phyloP scores from a whole-genome alignment of 1,140 invertebrate genomes.

The Hypothenemus hampei region DNA sequence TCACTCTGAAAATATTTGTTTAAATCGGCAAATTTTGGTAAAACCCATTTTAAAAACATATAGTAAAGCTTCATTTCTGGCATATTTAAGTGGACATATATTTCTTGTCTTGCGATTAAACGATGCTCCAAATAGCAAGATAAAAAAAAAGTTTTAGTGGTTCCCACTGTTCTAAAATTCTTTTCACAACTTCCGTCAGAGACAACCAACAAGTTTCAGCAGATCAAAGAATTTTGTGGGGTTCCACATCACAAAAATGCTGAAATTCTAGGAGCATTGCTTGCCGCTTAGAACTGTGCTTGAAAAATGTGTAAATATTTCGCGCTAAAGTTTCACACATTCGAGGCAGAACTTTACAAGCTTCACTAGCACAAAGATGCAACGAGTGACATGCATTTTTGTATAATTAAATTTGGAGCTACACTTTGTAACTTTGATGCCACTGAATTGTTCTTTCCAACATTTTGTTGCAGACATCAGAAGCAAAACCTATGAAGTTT shows the following conservation, averaged over 20 bases:
- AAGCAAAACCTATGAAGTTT: no score
- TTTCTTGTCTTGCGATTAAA: background rate
- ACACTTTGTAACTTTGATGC: no score
- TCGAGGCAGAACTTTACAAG: background rate
- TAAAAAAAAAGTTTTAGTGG: no score
- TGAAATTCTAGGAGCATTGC: slow-evolving; percentile 30
- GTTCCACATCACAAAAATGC: slow-evolving; percentile 32
- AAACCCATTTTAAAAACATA: slow-evolving; percentile 8
- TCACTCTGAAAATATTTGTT: slow-evolving; percentile 8
- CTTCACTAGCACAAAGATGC: no score
- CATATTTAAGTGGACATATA: background rate
- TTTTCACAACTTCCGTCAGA: slow-evolving; percentile 13
- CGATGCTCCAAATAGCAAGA: no score
- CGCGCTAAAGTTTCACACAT: slow-evolving; percentile 2
- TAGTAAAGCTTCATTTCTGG: background rate
- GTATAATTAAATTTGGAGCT: no score
- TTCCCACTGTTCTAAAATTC: slow-evolving; percentile 24
- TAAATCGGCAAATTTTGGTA: slow-evolving; percentile 1
- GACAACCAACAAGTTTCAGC: slow-evolving; percentile 27
- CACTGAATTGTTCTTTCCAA: no score
- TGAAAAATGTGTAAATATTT: slow-evolving; percentile 10
- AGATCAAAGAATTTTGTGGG: slow-evolving; percentile 30
- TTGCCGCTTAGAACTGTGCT: slow-evolving; percentile 5
- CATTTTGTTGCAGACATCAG: no score
- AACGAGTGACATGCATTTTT: no score